Percentiles rank a stretch among this genome's conserved stretches.
These are phyloP conservation scores for Oryctes rhinoceros DNA, from an alignment of 1,140 invertebrate species.

Conservation along the genomic window DNA sequence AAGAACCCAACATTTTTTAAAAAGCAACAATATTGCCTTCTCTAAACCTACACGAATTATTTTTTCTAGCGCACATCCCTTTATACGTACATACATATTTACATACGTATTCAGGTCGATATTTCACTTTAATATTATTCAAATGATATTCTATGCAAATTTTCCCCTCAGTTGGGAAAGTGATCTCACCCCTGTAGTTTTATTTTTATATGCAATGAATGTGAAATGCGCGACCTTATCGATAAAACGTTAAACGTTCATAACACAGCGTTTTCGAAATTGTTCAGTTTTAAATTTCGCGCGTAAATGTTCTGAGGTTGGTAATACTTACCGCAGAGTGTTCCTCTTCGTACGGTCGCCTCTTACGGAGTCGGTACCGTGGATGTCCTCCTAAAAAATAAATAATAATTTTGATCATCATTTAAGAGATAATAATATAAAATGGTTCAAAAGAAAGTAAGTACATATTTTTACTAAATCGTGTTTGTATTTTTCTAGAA, in stretches of 20 bases:
- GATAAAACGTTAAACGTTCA: not conserved
- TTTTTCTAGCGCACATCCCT: too few species aligned
- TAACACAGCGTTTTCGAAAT: not conserved
- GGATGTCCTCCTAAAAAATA: slow-evolving; percentile 36
- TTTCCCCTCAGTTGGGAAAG: not conserved
- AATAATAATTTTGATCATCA: slow-evolving; percentile 47
- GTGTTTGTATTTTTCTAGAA: slow-evolving; percentile 40
- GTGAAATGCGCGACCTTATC: not conserved
- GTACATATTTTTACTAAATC: slow-evolving; percentile 44
- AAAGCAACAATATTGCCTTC: too few species aligned
- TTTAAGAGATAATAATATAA: slow-evolving; percentile 46
- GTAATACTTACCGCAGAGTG: not conserved
- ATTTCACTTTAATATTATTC: slow-evolving; percentile 5
- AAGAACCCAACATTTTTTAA: too few species aligned
- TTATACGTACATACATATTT: too few species aligned
- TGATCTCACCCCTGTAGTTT: not conserved
- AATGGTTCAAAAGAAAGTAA: slow-evolving; percentile 60
- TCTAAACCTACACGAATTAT: too few species aligned
- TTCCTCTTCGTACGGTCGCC: slow-evolving; percentile 26
- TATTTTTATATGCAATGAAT: not conserved
- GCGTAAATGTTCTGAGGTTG: not conserved
- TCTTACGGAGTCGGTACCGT: not conserved
- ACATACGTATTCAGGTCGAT: not conserved
- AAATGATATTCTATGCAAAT: slow-evolving; percentile 21
- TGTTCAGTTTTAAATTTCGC: not conserved